A percentile compares a stretch with the other conserved stretches of the same genome.
These are phyloP conservation scores for Prosapia bicincta DNA, from an alignment of 2,888 invertebrate species.

Conservation along the genomic window DNA sequence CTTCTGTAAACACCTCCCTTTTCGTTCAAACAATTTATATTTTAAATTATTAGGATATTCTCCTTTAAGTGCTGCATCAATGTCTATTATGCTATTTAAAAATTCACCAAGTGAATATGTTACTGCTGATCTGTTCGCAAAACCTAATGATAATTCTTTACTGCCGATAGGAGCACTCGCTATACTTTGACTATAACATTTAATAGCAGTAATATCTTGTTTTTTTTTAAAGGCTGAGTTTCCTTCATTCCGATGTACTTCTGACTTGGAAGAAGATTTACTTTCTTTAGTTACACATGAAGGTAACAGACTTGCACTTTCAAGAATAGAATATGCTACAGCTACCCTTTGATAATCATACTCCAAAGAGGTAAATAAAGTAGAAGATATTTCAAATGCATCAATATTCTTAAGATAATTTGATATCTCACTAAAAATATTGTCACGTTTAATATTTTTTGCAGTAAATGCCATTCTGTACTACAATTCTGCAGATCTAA, in stretches of 20 bases:
- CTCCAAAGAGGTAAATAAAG: background rate
- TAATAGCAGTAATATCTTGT: slow-evolving; percentile 43
- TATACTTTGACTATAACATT: slow-evolving; percentile 62
- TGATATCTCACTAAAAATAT: background rate
- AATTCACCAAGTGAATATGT: slow-evolving; percentile 62
- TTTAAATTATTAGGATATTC: slow-evolving; percentile 60
- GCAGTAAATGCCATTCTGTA: background rate
- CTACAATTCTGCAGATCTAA: too few relatives aligned
- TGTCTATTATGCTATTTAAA: slow-evolving; percentile 64
- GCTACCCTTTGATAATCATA: background rate
- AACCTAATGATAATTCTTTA: slow-evolving; percentile 60
- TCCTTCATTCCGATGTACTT: slow-evolving; percentile 40
- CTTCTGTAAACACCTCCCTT: slow-evolving; percentile 49
- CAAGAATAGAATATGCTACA: background rate
- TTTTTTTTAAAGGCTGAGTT: slow-evolving; percentile 36
- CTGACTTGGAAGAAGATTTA: slow-evolving; percentile 38
- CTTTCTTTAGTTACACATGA: background rate
- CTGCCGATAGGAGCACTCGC: slow-evolving; percentile 57
- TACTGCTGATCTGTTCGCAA: slow-evolving; percentile 75
- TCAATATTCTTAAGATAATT: background rate
- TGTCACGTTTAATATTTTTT: background rate
- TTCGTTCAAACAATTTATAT: slow-evolving; percentile 59
- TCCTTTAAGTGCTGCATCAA: slow-evolving; percentile 57
- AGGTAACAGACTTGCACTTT: background rate
- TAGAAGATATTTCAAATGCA: background rate